Evolutionary conservation across 2,113 vertebrate genomes (phyloP), one percentile per base, ranked within the genome.

Genomic region (Reinhardtius hippoglossoides): DNA sequence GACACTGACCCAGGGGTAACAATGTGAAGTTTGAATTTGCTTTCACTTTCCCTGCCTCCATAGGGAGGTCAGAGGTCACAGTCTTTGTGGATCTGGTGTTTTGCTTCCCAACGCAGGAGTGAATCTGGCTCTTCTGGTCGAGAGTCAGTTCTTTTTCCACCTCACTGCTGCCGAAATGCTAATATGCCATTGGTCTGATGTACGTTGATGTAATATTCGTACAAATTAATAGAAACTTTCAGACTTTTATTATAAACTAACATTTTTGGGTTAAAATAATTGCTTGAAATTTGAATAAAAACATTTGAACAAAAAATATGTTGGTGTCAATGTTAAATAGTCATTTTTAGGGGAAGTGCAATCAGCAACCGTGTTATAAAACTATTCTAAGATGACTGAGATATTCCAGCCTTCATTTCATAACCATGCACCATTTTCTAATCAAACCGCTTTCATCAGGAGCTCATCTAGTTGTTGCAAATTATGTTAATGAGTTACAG

Each of bases 401-500:
- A 35, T 72, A 37, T 78, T 81, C 69, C 37, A 27, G 48, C 16
- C 67, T 71, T 79, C 75, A 60, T 78, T 78, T 86, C 71, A 76
- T 68, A 87, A 77, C 64, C 76, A 78, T 85, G 67, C 78, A 52
- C 52, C 73, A 72, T 87, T 87, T 87, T 85, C 74, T 89, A 91
- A 90, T 91, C 87, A 91, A 87, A 78, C 73, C 21, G 9, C 80
- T 84, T 88, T 91, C 87, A 87, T 91, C 83, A 87, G 77, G 86
- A 85, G 83, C 89, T 91, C 87, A 78, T 90, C 84, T 78, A 75
- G 83, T 77, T 74, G 83, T 85, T 71, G 78, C 58, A 83, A 88
- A 87, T 84, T 88, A 91, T 91, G 88, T 85, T 88, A 91, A 92
- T 90, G 72, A 76, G 78, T 84, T 77, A 68, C 76, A 86, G 87